These are phyloP conservation scores for Cheiracanthium punctorium DNA, from an alignment of 2,888 invertebrate genomes.

Conservation along the genomic window DNA sequence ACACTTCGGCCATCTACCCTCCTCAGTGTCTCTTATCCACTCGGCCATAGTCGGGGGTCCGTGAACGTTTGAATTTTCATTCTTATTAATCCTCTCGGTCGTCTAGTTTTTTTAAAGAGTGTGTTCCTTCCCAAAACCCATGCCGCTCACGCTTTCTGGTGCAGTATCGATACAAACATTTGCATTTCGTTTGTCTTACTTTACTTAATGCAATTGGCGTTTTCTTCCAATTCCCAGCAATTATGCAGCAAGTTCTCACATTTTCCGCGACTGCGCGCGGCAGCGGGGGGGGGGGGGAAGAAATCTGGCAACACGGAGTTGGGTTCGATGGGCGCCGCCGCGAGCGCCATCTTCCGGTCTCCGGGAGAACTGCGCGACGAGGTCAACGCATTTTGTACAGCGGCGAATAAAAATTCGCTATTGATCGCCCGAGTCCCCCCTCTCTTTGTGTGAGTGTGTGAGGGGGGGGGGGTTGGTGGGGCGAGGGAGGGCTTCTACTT, in stretches of 20 bases:
- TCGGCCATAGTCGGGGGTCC: too few relatives aligned
- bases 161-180: slow-evolving; percentile 42
- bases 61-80: too few relatives aligned
- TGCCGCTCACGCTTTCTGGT: not conserved
- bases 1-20: too few relatives aligned
- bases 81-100: too few relatives aligned
- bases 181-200: too few relatives aligned
- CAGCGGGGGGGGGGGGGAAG: too few relatives aligned
- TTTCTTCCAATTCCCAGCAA: slow-evolving; percentile 9
- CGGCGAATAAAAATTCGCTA: slow-evolving; percentile 46
- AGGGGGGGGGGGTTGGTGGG: not conserved
- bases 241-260: slow-evolving; percentile 23
- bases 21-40: too few relatives aligned
- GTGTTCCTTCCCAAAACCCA: not conserved
- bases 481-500: slow-evolving; percentile 2
- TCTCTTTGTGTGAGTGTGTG: slow-evolving; percentile 15
- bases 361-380: slow-evolving; percentile 21
- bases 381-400: slow-evolving; percentile 43
- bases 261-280: slow-evolving; percentile 22
- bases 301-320: slow-evolving; percentile 1
- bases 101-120: too few relatives aligned
- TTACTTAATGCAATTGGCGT: slow-evolving; percentile 26
- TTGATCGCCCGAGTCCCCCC: slow-evolving; percentile 20
- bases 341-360: slow-evolving; percentile 36
- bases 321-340: slow-evolving; percentile 25